phyloP scores from a whole-genome alignment of 2,888 invertebrate species.

The Xestoiulus laeticollis region DNA sequence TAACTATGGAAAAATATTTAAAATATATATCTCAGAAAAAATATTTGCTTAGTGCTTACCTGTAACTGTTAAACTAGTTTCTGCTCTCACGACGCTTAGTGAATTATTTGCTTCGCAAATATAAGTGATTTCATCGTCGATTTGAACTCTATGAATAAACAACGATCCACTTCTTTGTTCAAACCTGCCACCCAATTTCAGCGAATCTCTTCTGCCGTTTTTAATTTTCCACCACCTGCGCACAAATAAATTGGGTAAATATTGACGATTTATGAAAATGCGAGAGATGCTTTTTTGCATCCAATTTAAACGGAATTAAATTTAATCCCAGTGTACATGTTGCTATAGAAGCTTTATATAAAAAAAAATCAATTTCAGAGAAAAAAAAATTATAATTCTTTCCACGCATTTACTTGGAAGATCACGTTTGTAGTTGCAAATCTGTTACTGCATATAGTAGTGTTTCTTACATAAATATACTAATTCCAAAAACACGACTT shows the following conservation, averaged over 20 bases:
- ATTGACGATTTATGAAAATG: background rate
- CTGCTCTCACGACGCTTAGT: conserved; percentile 56
- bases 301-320: conserved; percentile 16
- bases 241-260: background rate
- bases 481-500: too few species aligned
- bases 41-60: conserved; percentile 54
- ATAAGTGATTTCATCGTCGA: conserved; percentile 57
- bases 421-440: background rate
- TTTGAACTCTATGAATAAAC: conserved; percentile 55
- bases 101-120: conserved; percentile 57
- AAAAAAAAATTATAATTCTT: background rate
- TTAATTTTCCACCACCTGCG: conserved; percentile 53
- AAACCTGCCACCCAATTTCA: conserved; percentile 54
- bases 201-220: conserved; percentile 39
- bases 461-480: too few species aligned
- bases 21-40: background rate
- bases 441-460: background rate
- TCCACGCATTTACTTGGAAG: background rate
- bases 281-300: background rate
- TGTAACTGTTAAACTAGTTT: conserved; percentile 57
- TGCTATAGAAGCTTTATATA: background rate
- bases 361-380: background rate
- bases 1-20: too few species aligned
- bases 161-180: conserved; percentile 56
- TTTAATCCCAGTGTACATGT: background rate